phyloP scores from a whole-genome alignment of 2,797 vertebrate species.

The Glossophaga mutica region DNA sequence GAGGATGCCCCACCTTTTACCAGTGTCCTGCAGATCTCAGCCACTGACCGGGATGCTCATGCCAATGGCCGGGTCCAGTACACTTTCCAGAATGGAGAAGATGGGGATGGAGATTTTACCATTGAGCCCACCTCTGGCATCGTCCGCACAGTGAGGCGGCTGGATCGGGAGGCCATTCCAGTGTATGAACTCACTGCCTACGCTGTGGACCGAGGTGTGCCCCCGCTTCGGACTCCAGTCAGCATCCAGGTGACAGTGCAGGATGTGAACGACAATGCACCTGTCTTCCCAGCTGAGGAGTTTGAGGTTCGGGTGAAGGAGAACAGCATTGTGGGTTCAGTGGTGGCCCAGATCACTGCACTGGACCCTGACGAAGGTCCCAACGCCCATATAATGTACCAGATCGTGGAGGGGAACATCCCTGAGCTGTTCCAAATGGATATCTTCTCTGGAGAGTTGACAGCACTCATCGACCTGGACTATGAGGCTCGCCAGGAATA shows the following conservation, averaged over 20 bases:
- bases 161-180: slow-evolving; percentile 93
- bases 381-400: slow-evolving; percentile 98
- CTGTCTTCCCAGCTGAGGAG: slow-evolving; percentile 95
- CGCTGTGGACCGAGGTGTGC: slow-evolving; percentile 94
- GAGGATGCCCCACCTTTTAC: slow-evolving; percentile 98
- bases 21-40: slow-evolving; percentile 97
- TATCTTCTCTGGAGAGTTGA: slow-evolving; percentile 98
- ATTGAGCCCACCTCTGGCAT: slow-evolving; percentile 98
- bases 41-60: slow-evolving; percentile 95
- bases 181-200: slow-evolving; percentile 96
- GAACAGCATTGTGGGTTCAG: slow-evolving; percentile 96
- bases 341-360: slow-evolving; percentile 95
- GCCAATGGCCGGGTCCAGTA: slow-evolving; percentile 96
- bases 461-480: slow-evolving; percentile 97
- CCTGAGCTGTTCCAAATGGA: slow-evolving; percentile 99
- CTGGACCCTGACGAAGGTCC: slow-evolving; percentile 95
- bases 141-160: slow-evolving; percentile 91
- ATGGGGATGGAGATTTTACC: slow-evolving; percentile 97
- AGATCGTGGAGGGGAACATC: slow-evolving; percentile 98
- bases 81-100: slow-evolving; percentile 98
- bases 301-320: slow-evolving; percentile 97
- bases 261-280: slow-evolving; percentile 97
- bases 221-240: slow-evolving; percentile 93
- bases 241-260: slow-evolving; percentile 95
- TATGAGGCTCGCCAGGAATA: slow-evolving; percentile 94